Evolutionary conservation across 2,888 invertebrate species (phyloP).

Genomic region (Rhaphigaster nebulosa): DNA sequence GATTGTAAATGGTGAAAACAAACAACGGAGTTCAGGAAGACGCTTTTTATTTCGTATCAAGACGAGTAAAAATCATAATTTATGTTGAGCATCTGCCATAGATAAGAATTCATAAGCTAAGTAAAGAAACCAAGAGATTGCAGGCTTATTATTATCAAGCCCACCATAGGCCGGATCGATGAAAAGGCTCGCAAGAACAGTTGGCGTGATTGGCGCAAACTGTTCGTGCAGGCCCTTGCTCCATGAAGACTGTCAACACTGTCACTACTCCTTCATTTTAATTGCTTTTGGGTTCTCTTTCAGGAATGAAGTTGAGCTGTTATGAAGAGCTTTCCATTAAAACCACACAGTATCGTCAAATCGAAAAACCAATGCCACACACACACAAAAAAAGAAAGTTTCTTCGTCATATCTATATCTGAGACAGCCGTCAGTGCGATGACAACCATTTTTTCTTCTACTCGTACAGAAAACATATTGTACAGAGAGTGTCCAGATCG

Average conservation of each 20-base stretch:
- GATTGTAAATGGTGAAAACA: not conserved
- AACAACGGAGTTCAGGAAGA: not conserved
- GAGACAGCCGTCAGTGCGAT: slow-evolving; percentile 2
- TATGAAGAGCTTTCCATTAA: not conserved
- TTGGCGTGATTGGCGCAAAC: slow-evolving; percentile 27
- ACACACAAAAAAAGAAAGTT: not conserved
- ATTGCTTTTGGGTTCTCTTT: not conserved
- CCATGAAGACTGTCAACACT: slow-evolving; percentile 32
- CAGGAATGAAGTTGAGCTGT: not conserved
- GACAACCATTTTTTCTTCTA: not conserved
- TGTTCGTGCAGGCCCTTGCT: not conserved
- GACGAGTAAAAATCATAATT: not conserved
- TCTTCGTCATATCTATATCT: not conserved
- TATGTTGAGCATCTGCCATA: not conserved
- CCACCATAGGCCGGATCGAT: not conserved
- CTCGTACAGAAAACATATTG: slow-evolving; percentile 5
- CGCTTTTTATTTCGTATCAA: not conserved
- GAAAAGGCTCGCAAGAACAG: not conserved
- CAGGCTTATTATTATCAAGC: not conserved
- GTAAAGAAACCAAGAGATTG: not conserved
- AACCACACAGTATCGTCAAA: not conserved
- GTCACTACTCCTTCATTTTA: slow-evolving; percentile 11
- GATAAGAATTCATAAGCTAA: not conserved
- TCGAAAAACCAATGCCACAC: not conserved
- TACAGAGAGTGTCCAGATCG: slow-evolving; percentile 11